Percentiles rank a stretch among this genome's conserved stretches.
phyloP scores from a whole-genome alignment of 2,113 vertebrate species.

The Cryptomyrus ogoouensis region DNA sequence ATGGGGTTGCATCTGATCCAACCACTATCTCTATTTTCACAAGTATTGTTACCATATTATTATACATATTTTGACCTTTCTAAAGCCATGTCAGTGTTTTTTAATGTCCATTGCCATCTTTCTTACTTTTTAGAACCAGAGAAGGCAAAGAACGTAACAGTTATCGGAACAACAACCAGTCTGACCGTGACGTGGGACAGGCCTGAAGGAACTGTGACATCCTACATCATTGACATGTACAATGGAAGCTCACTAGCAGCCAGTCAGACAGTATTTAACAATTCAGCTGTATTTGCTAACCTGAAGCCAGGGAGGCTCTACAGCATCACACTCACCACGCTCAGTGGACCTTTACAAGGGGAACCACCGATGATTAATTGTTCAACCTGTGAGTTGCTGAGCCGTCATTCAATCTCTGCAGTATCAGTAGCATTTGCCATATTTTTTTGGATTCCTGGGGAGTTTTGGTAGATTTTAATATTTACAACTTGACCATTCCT shows the following conservation, averaged over 20 bases:
- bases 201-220: slow-evolving; percentile 22
- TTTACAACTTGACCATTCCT: neutral
- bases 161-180: slow-evolving; percentile 27
- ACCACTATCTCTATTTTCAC: neutral
- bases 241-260: accelerated
- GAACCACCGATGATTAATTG: neutral
- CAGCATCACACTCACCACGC: slow-evolving; percentile 26
- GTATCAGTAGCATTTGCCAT: neutral
- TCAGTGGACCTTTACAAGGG: slow-evolving; percentile 17
- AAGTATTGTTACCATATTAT: slow-evolving; percentile 34
- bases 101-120: neutral
- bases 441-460: neutral
- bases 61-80: neutral
- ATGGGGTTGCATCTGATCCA: slow-evolving; percentile 18
- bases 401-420: neutral
- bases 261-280: neutral
- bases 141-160: slow-evolving; percentile 16
- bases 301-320: slow-evolving; percentile 43
- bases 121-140: slow-evolving; percentile 34
- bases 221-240: slow-evolving; percentile 30
- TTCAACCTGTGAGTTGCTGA: slow-evolving; percentile 49
- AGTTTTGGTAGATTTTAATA: neutral
- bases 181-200: slow-evolving; percentile 39
- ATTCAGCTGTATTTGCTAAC: neutral
- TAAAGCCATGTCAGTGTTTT: neutral